These are phyloP conservation scores for Orientallactaga sibirica DNA, from an alignment of 2,797 vertebrate genomes.

Conservation along the genomic window DNA sequence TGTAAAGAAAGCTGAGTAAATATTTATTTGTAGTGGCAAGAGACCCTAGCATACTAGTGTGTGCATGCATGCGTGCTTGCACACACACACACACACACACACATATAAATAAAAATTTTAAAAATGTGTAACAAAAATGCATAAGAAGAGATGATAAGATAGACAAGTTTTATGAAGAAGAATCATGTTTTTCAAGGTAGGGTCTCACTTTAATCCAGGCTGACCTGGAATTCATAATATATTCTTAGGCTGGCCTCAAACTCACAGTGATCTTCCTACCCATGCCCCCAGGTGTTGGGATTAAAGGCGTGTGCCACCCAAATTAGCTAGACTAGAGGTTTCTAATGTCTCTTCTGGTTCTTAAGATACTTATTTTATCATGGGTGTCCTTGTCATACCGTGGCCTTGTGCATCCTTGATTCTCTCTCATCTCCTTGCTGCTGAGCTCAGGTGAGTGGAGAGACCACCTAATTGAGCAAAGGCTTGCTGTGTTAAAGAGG, in stretches of 20 bases:
- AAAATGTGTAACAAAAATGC: background rate
- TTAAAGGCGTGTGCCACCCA: too few species aligned
- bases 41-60: too few species aligned
- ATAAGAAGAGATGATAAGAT: background rate
- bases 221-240: too few species aligned
- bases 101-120: too few species aligned
- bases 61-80: too few species aligned
- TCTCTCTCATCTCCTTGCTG: background rate
- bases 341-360: background rate
- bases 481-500: slow-evolving; percentile 21
- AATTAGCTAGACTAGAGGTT: background rate
- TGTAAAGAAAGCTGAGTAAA: too few species aligned
- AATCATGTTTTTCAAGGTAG: background rate
- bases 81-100: too few species aligned
- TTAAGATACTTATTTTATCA: background rate
- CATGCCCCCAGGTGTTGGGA: too few species aligned
- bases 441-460: background rate
- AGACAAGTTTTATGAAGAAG: background rate
- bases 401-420: background rate
- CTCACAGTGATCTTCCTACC: too few species aligned
- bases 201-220: too few species aligned
- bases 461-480: background rate
- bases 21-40: too few species aligned
- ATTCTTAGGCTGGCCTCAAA: too few species aligned
- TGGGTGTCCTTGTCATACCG: background rate